These are phyloP conservation scores for Drosophila imparisetae DNA, from an alignment of 2,888 invertebrate species.

Conservation along the genomic window DNA sequence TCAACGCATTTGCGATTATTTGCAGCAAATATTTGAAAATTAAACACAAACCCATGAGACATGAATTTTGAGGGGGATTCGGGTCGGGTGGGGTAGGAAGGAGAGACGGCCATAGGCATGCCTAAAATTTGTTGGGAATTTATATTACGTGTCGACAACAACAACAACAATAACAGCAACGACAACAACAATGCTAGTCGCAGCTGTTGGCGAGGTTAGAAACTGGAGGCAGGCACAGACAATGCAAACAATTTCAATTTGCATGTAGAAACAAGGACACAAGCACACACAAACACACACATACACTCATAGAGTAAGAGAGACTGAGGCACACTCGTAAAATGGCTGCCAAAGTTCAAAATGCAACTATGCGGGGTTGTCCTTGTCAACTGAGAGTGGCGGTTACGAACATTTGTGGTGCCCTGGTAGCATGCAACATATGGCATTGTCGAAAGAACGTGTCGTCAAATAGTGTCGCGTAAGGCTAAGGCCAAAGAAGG, in stretches of 20 bases:
- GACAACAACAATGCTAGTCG: constrained; percentile 18
- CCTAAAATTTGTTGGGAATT: constrained; percentile 74
- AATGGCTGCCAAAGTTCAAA: constrained; percentile 72
- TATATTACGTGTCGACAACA: constrained; percentile 75
- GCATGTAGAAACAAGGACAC: constrained; percentile 71
- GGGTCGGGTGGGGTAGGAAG: background rate
- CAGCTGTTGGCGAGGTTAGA: constrained; percentile 67
- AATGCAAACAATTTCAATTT: constrained; percentile 79
- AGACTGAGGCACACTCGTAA: constrained; percentile 31
- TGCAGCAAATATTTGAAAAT: constrained; percentile 76
- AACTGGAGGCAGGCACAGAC: constrained; percentile 61
- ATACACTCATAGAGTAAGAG: constrained; percentile 8
- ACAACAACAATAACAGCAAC: constrained; percentile 38
- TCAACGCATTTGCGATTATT: constrained; percentile 71
- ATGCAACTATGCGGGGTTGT: constrained; percentile 60
- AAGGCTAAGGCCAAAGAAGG: constrained; percentile 38
- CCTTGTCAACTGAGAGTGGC: constrained; percentile 41
- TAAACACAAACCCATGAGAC: constrained; percentile 54
- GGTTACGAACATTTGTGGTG: constrained; percentile 47
- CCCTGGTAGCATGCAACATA: constrained; percentile 16
- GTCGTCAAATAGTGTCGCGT: constrained; percentile 26
- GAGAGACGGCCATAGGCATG: constrained; percentile 33
- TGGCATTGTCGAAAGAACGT: constrained; percentile 42
- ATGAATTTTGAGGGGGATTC: constrained; percentile 14
- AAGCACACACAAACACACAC: constrained; percentile 20